Evolutionary conservation across 2,113 vertebrate species (phyloP), one percentile per base, ranked within the genome.

Genomic region (Lepisosteus osseus): DNA sequence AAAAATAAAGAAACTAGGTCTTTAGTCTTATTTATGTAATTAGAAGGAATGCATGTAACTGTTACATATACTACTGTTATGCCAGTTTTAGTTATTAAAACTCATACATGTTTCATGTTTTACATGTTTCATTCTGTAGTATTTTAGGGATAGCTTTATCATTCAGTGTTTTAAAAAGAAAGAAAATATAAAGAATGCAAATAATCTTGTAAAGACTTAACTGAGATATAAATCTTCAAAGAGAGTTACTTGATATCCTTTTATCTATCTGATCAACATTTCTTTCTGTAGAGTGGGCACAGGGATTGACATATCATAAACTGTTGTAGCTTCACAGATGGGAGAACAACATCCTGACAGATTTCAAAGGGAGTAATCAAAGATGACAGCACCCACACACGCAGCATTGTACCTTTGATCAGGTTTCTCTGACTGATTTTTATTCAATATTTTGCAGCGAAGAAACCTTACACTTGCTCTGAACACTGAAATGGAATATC

Each of bases 301-400:
- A 47, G 67, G 64, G 72, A 74, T 69, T 69, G 72, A 74, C 61
- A 67, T 59, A 65, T 69, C 67, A 54, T 74, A 69, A 74, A 74
- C 68, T 64, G 67, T 44, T 74, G 72, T 67, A 57, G 45, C 59
- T 63, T 74, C 67, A 63, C 45, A 64, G 72, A 51, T 29, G 15
- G 72, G 59, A 74, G 62, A 69, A 74, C 72, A 74, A 45, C 47
- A 56, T 56, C 72, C 67, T 64, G 67, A 64, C 67, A 42, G 65
- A 51, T 69, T 64, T 69, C 54, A 61, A 65, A 75, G 61, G 55
- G 17, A 64, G 68, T 66, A 75, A 70, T 75, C 68, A 75, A 65
- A 75, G 68, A 70, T 61, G 68, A 70, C 72, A 74, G 51, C 72
- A 54, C 51, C 42, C 66, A 64, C 62, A 64, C 62, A 64, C 62